Base-by-base conservation (phyloP, 2,797 vertebrate species). In the Takifugu ocellatus region DNA sequence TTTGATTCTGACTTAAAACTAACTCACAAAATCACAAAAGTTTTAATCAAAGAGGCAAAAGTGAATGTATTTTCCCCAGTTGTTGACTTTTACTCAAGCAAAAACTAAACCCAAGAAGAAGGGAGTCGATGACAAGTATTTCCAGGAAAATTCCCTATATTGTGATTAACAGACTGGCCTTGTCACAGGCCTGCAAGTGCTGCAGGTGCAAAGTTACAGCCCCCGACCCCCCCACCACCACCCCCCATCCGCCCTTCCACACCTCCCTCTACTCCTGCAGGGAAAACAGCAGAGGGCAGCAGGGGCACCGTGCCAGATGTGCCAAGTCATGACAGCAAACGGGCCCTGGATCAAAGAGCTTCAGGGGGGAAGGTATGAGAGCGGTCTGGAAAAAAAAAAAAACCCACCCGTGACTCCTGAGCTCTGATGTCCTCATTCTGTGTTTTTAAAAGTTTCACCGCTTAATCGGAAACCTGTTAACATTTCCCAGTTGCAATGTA, bases 161-260 rank as follows among this genome's bases (percentile, higher is more conserved):
- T 74, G 48, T 56, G 6, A 72, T 70, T 17, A 3, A 14, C 55
- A 48, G 55, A 46, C 74, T 73, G 70, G 68, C 74, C 61, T 67
- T 50, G 51, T 68, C 75, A 72, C 70, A 49, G 64, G 14, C 71
- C 63, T 53, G 16, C 46, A 33, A 73, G 60, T 50, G 25, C 73
- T 81, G 73, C 85, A 87, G 84, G 87, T 86, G 85, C 84, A 83
- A 43, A 63, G 62, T 77, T 67, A 60, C 70, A 66, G 45, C 6
- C 25, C 36, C 51, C 33, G 21, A 21, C 21, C 57, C 25, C 53
- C 42, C 45, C 49, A 21, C 16, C 5, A 16, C 31, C n/a, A 1
- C 50, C 36, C 58, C 12, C 65, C 51, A 46, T 55, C 6, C 51
- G 49, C 54, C 31, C 54, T 21, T 45, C 1, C 49, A 9, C 25